These are phyloP conservation scores for Pristiophorus japonicus DNA, from an alignment of 2,113 vertebrate genomes.

Conservation along the genomic window DNA sequence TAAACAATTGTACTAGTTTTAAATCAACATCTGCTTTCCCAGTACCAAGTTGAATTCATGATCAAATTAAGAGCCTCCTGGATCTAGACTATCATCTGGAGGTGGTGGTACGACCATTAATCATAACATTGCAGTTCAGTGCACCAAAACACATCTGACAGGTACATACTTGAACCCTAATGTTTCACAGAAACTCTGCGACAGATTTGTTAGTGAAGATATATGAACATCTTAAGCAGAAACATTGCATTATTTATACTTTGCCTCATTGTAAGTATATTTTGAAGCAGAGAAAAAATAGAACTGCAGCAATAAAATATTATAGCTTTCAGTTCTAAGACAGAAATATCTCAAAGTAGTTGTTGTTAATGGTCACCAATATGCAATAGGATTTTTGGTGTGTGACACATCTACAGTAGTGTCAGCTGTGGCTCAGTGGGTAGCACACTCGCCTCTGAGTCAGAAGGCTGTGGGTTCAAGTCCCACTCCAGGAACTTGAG, in stretches of 20 bases:
- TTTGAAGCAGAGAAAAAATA: background rate
- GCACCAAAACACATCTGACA: background rate
- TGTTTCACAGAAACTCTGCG: background rate
- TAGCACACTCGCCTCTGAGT: too few relatives aligned
- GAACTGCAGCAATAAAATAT: background rate
- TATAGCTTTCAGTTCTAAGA: background rate
- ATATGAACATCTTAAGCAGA: background rate
- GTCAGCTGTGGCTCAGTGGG: too few relatives aligned
- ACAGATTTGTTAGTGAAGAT: background rate
- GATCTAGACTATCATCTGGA: background rate
- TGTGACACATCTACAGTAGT: background rate
- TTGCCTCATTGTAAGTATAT: background rate
- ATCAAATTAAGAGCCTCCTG: background rate
- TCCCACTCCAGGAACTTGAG: too few relatives aligned
- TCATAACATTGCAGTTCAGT: background rate
- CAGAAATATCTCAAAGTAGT: background rate
- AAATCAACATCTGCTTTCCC: background rate
- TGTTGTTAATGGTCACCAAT: background rate
- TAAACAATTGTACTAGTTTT: background rate
- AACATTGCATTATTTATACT: conserved; percentile 30
- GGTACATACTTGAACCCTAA: background rate
- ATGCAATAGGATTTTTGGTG: background rate
- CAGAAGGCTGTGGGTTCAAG: too few relatives aligned
- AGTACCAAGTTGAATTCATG: background rate
- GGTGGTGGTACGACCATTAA: background rate